Evolutionary conservation across 2,888 invertebrate genomes (phyloP).

Genomic region (Fissipunctia ypsillon): DNA sequence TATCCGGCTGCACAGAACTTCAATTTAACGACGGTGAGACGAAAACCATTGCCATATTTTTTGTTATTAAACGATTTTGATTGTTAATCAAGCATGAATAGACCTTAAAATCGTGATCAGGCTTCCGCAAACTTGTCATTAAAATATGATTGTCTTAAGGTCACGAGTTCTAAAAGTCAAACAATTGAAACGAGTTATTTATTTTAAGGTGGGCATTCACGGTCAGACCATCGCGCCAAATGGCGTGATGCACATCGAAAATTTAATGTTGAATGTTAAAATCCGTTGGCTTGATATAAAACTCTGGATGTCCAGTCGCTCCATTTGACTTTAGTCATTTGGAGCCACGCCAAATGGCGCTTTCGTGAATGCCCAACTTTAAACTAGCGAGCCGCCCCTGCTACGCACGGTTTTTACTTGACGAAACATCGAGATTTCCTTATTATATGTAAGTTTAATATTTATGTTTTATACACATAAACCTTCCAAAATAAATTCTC

Average conservation of each 20-base stretch:
- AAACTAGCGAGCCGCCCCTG: neutral
- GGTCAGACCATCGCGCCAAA: no score
- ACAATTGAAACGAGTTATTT: slow-evolving; percentile 6
- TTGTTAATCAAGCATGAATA: slow-evolving; percentile 8
- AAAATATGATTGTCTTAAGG: slow-evolving; percentile 13
- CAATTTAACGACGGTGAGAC: slow-evolving; percentile 72
- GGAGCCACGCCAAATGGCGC: no score
- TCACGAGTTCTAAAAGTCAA: slow-evolving; percentile 18
- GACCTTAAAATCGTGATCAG: neutral
- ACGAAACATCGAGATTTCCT: neutral
- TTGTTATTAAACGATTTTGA: slow-evolving; percentile 2
- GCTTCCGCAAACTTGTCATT: slow-evolving; percentile 16
- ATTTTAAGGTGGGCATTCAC: no score
- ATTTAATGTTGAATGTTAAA: no score
- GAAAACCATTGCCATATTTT: neutral
- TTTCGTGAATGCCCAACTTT: no score
- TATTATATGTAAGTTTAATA: neutral
- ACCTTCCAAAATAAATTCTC: neutral
- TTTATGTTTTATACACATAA: no score
- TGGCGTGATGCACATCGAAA: no score
- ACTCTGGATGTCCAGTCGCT: no score
- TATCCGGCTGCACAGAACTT: slow-evolving; percentile 50
- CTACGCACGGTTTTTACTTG: neutral
- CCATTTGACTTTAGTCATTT: no score
- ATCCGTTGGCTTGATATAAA: no score